Percentiles rank a stretch among this genome's conserved stretches.
These are phyloP conservation scores for Xiphorhynchus erythropygius DNA, from an alignment of 2,797 vertebrate species.

Conservation along the genomic window DNA sequence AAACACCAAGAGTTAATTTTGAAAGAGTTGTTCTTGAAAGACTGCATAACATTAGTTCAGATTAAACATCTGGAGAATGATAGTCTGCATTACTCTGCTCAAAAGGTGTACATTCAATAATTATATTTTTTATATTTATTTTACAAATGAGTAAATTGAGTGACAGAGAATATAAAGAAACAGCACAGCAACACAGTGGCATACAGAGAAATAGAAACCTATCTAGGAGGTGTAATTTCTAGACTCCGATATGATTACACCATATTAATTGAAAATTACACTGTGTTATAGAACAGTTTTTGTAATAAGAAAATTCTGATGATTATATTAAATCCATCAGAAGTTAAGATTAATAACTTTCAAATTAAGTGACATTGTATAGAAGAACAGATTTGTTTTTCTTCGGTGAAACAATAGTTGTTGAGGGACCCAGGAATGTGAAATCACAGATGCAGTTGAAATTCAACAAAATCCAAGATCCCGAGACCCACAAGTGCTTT, in stretches of 20 bases:
- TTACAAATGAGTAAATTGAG: not conserved
- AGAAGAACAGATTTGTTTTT: not conserved
- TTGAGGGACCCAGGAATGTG: not conserved
- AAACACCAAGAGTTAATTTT: not conserved
- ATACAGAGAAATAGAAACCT: not conserved
- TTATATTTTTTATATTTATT: not conserved
- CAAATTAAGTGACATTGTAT: not conserved
- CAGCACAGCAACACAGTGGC: not conserved
- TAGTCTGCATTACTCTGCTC: not conserved
- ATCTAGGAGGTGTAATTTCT: not conserved
- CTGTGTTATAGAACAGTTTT: not conserved
- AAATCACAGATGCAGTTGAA: not conserved
- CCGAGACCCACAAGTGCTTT: not conserved
- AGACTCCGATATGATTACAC: not conserved
- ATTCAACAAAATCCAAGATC: not conserved
- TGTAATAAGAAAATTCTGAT: not conserved
- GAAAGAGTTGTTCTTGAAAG: not conserved
- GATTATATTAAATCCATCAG: not conserved
- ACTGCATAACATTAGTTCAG: not conserved
- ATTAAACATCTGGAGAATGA: not conserved
- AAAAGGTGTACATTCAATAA: not conserved
- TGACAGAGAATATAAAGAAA: not conserved
- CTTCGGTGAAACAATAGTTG: not conserved
- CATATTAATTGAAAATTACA: not conserved
- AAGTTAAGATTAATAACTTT: not conserved